Base-by-base conservation (phyloP, 2,888 invertebrate genomes). In the Eristalis arbustorum region DNA sequence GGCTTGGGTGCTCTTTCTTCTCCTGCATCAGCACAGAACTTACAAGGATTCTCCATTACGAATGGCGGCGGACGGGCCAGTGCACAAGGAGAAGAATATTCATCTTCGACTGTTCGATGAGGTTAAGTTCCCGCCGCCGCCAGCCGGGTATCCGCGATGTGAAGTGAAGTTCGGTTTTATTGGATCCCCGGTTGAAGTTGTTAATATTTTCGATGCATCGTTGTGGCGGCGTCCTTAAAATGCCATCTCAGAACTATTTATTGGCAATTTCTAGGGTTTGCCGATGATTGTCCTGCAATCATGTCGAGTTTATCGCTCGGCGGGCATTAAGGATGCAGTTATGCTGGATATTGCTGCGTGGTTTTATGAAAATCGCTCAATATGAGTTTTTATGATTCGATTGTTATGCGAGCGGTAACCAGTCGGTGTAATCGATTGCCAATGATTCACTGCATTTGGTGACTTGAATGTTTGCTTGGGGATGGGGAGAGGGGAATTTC, bases 141-240 rank as follows among this genome's bases (percentile, higher is more conserved):
- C 5, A n/a, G 49, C 8, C n/a, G n/a, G 42, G n/a, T 18, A 49
- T 49, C n/a, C 4, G 14, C 5, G 31, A 31, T 31, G 31, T 10
- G 31, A 31, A 31, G 31, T 10, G 31, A 31, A 18, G 18, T 49
- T 49, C 18, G 49, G 2, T 56, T 73, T 74, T 71, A 68, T 68
- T 74, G 68, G 64, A 74, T 78, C 66, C 28, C 23, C 74, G n/a
- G 18, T 31, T 49, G 1, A 40, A 82, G 61, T 76, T 82, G 64
- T 82, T 76, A 76, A 76, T 82, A 82, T 76, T 82, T 76, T 82
- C 57, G 76, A 56, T 82, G 82, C 76, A 82, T 75, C 74, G 63
- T 68, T 57, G 74, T 56, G n/a, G 72, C 56, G 66, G 71, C 79
- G 69, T 75, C 79, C 79, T 84, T 79, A 79, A 79, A 79, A 75